phyloP scores from a whole-genome alignment of 2,797 vertebrate genomes.

The Alauda arvensis region DNA sequence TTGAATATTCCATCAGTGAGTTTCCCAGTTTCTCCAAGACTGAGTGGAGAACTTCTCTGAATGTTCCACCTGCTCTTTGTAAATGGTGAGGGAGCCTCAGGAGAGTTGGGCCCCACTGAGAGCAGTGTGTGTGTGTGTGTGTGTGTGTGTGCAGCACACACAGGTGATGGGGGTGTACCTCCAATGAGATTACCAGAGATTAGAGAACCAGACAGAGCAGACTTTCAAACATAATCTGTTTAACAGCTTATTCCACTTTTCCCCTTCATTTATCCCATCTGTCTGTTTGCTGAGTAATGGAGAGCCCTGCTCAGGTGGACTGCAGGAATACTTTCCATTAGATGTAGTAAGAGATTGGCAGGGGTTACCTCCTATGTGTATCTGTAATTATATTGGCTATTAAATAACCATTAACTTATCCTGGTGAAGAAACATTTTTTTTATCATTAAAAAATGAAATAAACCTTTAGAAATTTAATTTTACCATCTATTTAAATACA shows the following conservation, averaged over 20 bases:
- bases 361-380: not conserved
- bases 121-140: not conserved
- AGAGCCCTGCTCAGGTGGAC: constrained; percentile 13
- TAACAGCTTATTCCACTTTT: constrained; percentile 54
- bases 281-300: not conserved
- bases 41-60: not conserved
- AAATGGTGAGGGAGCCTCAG: not conserved
- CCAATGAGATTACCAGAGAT: constrained; percentile 28
- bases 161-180: not conserved
- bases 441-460: not conserved
- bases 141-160: not conserved
- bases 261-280: constrained; percentile 37
- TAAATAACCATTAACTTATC: not conserved
- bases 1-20: not conserved
- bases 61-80: not conserved
- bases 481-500: not conserved
- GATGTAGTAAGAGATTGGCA: not conserved
- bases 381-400: not conserved
- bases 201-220: constrained; percentile 50
- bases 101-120: not conserved
- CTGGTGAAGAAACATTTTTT: not conserved
- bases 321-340: constrained; percentile 21
- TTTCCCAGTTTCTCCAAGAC: not conserved
- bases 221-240: constrained; percentile 48
- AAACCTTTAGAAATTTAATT: not conserved